A percentile compares a stretch with the other conserved stretches of the same genome.
phyloP scores from a whole-genome alignment of 2,888 invertebrate genomes.

The Abscondita cerata region DNA sequence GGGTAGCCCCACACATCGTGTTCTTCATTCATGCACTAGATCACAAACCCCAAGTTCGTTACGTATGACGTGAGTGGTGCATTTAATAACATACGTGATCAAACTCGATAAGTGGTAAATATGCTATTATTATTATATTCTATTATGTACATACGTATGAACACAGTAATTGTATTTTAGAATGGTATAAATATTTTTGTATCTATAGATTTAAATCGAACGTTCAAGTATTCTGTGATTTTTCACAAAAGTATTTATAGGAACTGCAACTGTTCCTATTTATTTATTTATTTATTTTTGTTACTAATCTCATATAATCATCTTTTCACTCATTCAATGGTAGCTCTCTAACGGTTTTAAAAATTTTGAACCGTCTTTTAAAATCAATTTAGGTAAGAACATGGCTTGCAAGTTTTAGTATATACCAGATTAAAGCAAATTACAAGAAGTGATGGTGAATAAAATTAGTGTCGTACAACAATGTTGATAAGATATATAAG shows the following conservation, averaged over 20 bases:
- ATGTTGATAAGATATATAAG: too few relatives aligned
- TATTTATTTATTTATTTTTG: too few relatives aligned
- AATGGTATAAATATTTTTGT: constrained; percentile 14
- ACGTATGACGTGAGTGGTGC: constrained; percentile 47
- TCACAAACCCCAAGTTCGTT: constrained; percentile 54
- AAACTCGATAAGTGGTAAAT: background rate
- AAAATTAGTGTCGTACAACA: too few relatives aligned
- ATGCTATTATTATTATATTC: background rate
- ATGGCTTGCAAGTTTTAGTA: too few relatives aligned
- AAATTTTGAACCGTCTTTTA: too few relatives aligned
- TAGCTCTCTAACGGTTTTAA: too few relatives aligned
- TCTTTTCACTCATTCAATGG: too few relatives aligned
- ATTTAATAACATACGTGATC: constrained; percentile 5
- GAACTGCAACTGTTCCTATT: too few relatives aligned
- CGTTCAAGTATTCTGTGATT: constrained; percentile 14
- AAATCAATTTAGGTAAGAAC: too few relatives aligned
- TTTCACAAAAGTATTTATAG: constrained; percentile 4
- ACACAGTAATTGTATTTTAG: background rate
- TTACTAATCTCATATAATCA: too few relatives aligned
- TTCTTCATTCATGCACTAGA: constrained; percentile 53
- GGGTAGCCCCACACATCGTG: constrained; percentile 48
- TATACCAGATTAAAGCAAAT: too few relatives aligned
- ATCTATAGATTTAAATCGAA: constrained; percentile 6
- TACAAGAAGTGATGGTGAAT: too few relatives aligned
- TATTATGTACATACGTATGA: background rate